Conservation (phyloP, 2,888 invertebrate genomes). For the Galerucella calmariensis region DNA sequence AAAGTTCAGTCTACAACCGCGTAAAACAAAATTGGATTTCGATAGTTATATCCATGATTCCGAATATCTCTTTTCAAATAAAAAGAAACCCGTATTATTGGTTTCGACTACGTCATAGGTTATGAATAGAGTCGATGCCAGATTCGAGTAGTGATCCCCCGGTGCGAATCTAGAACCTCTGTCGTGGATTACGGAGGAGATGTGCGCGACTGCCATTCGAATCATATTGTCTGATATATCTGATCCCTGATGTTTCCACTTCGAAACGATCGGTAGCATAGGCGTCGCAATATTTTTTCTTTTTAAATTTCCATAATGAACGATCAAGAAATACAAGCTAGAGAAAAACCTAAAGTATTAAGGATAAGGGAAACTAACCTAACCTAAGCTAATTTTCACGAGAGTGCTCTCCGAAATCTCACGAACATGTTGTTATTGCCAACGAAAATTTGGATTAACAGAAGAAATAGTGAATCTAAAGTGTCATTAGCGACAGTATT, state of each 20-base stretch:
- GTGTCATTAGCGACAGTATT: too few relatives aligned
- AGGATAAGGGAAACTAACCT: too few relatives aligned
- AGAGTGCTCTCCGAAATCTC: too few relatives aligned
- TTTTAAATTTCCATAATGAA: too few relatives aligned
- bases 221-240: conserved; percentile 62
- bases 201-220: conserved; percentile 59
- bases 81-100: conserved; percentile 38
- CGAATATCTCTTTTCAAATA: conserved; percentile 26
- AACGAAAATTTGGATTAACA: too few relatives aligned
- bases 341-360: too few relatives aligned
- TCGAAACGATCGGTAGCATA: conserved; percentile 24
- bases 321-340: too few relatives aligned
- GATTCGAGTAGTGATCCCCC: conserved; percentile 53
- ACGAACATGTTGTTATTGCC: too few relatives aligned
- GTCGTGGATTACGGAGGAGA: conserved; percentile 59
- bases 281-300: conserved; percentile 1
- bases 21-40: conserved; percentile 4
- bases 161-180: conserved; percentile 59
- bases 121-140: conserved; percentile 56
- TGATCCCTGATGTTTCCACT: conserved; percentile 58
- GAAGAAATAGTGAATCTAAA: too few relatives aligned
- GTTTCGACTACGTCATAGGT: conserved; percentile 50
- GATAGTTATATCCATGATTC: conserved; percentile 22
- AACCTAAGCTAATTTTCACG: too few relatives aligned
- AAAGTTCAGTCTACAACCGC: not conserved